Percentiles rank a stretch among this genome's conserved stretches.
Conservation (phyloP, 2,113 vertebrate genomes). For the Callorhinus ursinus region DNA sequence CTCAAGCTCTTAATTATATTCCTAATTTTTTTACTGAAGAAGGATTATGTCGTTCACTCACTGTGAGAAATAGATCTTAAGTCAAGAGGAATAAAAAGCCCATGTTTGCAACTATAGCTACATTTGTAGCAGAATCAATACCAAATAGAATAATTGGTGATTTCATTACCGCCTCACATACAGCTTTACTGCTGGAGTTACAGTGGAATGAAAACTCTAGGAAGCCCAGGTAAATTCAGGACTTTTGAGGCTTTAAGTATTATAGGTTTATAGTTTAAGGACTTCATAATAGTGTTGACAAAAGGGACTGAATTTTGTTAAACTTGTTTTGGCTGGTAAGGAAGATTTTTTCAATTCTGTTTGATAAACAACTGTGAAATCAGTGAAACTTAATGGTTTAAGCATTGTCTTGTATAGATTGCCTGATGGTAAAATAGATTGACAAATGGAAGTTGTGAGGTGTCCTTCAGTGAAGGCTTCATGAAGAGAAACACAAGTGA, state of each 20-base stretch:
- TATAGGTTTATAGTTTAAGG: not conserved
- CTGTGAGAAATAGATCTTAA: slow-evolving; percentile 11
- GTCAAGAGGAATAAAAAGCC: not conserved
- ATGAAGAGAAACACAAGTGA: not conserved
- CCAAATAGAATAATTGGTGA: slow-evolving; percentile 56
- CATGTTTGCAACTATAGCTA: not conserved
- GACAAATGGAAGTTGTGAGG: slow-evolving; percentile 62
- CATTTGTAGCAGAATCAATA: slow-evolving; percentile 64
- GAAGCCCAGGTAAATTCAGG: slow-evolving; percentile 38
- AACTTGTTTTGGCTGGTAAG: slow-evolving; percentile 37
- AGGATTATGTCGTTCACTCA: not conserved
- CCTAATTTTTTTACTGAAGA: not conserved
- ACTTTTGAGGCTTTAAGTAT: slow-evolving; percentile 47
- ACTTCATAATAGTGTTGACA: slow-evolving; percentile 53
- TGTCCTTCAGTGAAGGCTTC: not conserved
- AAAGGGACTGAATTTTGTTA: slow-evolving; percentile 54
- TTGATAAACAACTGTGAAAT: slow-evolving; percentile 75
- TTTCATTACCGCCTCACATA: not conserved
- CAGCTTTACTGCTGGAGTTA: slow-evolving; percentile 37
- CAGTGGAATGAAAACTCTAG: slow-evolving; percentile 18
- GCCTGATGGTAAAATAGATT: slow-evolving; percentile 63
- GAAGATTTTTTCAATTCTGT: slow-evolving; percentile 66
- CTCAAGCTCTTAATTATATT: not conserved
- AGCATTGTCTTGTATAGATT: slow-evolving; percentile 62
- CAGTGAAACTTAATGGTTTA: slow-evolving; percentile 61